A percentile compares a stretch with the other conserved stretches of the same genome.
phyloP scores from a whole-genome alignment of 2,888 invertebrate genomes.

The Pachymerium ferrugineum region DNA sequence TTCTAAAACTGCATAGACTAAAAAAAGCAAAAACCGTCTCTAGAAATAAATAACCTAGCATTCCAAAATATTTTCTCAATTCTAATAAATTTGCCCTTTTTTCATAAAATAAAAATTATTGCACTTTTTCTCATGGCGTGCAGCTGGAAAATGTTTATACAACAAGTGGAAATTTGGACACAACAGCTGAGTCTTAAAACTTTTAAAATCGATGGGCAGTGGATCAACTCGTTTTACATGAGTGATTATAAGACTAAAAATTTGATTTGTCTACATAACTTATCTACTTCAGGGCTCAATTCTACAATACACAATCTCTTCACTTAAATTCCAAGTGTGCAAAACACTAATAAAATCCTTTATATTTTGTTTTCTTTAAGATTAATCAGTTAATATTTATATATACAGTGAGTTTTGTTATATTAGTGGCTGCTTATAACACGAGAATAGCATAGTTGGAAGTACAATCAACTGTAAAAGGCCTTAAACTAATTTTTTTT shows the following conservation, averaged over 20 bases:
- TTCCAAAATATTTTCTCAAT: no score
- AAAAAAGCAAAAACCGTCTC: constrained; percentile 11
- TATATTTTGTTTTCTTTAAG: not conserved
- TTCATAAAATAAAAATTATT: constrained; percentile 10
- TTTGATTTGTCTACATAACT: constrained; percentile 25
- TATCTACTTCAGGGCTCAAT: constrained; percentile 9
- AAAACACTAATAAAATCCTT: constrained; percentile 20
- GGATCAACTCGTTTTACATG: constrained; percentile 14
- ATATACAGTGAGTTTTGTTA: constrained; percentile 13
- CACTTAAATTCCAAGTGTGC: constrained; percentile 2
- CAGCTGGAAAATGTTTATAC: constrained; percentile 8
- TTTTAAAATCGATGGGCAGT: constrained; percentile 15
- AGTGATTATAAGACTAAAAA: constrained; percentile 16
- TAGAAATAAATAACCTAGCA: no score
- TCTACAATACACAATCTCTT: not conserved
- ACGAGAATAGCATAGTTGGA: constrained; percentile 25
- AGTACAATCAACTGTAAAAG: constrained; percentile 23
- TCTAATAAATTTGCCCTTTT: no score
- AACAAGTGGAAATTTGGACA: constrained; percentile 22
- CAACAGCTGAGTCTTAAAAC: constrained; percentile 19
- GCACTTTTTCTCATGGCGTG: constrained; percentile 17
- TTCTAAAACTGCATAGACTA: constrained; percentile 13
- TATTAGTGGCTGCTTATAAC: not conserved
- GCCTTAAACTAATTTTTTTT: not conserved
- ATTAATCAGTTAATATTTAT: constrained; percentile 15